phyloP scores from a whole-genome alignment of 1,140 invertebrate species.

The Cotesia typhae region DNA sequence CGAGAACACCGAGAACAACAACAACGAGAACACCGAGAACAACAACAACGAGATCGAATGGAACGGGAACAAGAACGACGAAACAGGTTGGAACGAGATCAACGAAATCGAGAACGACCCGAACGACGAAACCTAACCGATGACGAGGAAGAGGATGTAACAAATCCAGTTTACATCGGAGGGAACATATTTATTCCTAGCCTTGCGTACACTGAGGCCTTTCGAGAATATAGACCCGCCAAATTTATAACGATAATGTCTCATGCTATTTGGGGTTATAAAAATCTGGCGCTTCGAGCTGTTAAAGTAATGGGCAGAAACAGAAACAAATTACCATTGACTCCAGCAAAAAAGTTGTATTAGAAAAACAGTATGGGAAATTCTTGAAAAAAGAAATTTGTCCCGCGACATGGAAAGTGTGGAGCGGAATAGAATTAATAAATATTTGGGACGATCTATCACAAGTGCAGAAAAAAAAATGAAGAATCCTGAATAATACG shows the following conservation, averaged over 20 bases:
- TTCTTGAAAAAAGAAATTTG: background rate
- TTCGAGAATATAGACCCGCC: background rate
- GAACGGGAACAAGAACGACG: background rate
- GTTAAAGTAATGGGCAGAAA: background rate
- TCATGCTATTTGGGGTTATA: background rate
- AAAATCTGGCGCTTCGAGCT: background rate
- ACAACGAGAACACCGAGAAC: too few species aligned
- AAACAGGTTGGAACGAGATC: background rate
- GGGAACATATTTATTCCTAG: background rate
- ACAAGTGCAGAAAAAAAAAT: background rate
- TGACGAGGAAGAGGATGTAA: background rate
- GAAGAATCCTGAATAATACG: too few species aligned
- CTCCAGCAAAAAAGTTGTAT: background rate
- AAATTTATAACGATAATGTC: conserved; percentile 1
- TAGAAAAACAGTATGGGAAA: background rate
- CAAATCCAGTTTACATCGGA: background rate
- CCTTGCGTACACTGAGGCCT: background rate
- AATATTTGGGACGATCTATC: background rate
- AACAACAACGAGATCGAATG: too few species aligned
- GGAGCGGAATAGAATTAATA: background rate
- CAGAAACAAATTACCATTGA: background rate
- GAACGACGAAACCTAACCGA: background rate
- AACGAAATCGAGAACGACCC: background rate
- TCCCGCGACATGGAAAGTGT: background rate
- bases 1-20: too few species aligned